A percentile compares a stretch with the other conserved stretches of the same genome.
These are phyloP conservation scores for Prunella fulvescens DNA, from an alignment of 2,113 vertebrate species.

Conservation along the genomic window DNA sequence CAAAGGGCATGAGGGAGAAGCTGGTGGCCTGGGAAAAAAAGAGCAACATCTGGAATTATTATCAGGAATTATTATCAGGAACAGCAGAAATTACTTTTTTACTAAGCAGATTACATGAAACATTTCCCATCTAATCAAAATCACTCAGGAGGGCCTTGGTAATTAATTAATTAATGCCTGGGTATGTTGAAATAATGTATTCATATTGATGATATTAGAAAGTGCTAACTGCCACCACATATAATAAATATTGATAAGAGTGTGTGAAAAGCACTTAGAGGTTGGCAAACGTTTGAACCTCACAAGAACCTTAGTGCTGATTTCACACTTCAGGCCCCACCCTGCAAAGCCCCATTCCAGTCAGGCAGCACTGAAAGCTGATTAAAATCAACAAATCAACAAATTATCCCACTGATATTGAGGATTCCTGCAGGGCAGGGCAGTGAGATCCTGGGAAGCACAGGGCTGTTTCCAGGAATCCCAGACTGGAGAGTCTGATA, in stretches of 20 bases:
- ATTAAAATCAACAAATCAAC: slow-evolving; percentile 11
- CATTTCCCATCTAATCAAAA: background rate
- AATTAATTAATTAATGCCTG: background rate
- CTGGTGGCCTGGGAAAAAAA: slow-evolving; percentile 71
- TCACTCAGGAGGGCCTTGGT: background rate
- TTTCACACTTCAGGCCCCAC: background rate
- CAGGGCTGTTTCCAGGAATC: background rate
- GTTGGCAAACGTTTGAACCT: background rate
- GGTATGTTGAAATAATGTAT: background rate
- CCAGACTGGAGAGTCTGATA: background rate
- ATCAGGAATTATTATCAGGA: background rate
- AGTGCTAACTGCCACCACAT: background rate
- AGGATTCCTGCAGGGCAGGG: background rate
- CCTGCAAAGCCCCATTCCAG: background rate
- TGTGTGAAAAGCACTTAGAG: background rate
- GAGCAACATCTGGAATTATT: slow-evolving; percentile 39
- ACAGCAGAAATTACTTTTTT: background rate
- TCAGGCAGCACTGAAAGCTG: background rate
- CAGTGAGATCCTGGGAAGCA: background rate
- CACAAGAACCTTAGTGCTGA: background rate
- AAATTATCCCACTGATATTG: background rate
- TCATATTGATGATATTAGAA: background rate
- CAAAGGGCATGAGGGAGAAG: slow-evolving; percentile 76
- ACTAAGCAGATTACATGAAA: background rate
- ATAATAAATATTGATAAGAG: background rate